A percentile compares a stretch with the other conserved stretches of the same genome.
Conservation (phyloP, 2,888 invertebrate genomes). For the Eumerus sabulonum region DNA sequence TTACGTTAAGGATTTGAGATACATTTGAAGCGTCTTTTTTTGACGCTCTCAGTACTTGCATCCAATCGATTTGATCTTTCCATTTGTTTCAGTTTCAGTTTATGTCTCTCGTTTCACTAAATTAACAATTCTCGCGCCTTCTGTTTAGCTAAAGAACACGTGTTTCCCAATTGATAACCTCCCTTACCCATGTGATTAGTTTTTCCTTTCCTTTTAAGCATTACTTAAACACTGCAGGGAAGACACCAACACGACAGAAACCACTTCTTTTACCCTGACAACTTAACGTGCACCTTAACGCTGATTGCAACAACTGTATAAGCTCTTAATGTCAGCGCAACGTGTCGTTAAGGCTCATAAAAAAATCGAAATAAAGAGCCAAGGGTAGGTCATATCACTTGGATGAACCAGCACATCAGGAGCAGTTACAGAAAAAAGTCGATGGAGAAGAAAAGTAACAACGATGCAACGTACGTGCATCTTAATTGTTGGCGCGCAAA, state of each 20-base stretch:
- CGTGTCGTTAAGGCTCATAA: conserved; percentile 4
- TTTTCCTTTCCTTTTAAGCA: too few species aligned
- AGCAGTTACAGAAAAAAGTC: too few species aligned
- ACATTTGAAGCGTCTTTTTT: too few species aligned
- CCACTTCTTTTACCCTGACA: conserved; percentile 25
- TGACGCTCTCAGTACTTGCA: too few species aligned
- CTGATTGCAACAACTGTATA: conserved; percentile 53
- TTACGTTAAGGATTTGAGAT: too few species aligned
- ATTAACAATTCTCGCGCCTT: too few species aligned
- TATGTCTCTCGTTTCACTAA: not conserved
- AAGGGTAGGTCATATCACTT: conserved; percentile 56
- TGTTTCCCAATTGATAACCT: too few species aligned
- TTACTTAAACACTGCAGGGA: too few species aligned
- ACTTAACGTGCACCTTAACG: conserved; percentile 19
- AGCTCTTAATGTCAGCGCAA: conserved; percentile 43
- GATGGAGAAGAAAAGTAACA: not conserved
- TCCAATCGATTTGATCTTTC: too few species aligned
- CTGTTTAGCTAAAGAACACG: not conserved
- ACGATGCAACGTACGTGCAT: conserved; percentile 24
- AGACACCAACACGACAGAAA: too few species aligned
- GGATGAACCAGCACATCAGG: conserved; percentile 59
- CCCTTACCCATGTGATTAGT: too few species aligned
- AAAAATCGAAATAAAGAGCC: not conserved
- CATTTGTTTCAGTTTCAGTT: too few species aligned
- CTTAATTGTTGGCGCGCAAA: conserved; percentile 67